phyloP scores from a whole-genome alignment of 1,140 invertebrate genomes.

The Delia radicum region DNA sequence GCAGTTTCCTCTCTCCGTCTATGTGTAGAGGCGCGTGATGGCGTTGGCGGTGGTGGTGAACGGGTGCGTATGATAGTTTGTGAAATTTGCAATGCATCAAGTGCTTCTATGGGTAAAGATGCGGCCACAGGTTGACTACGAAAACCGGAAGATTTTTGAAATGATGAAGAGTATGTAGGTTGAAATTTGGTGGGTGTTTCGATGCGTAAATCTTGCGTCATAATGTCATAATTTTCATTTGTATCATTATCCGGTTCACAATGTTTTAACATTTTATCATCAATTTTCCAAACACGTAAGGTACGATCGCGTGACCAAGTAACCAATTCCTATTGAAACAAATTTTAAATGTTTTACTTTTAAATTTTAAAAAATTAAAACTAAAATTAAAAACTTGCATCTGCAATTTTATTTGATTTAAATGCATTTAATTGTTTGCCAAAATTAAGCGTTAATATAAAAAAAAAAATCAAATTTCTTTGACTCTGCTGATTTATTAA shows the following conservation, averaged over 20 bases:
- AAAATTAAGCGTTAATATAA: too few relatives aligned
- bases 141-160: constrained; percentile 4
- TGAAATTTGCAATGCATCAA: constrained; percentile 23
- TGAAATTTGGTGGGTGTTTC: constrained; percentile 42
- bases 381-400: not conserved
- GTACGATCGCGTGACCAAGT: constrained; percentile 95
- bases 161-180: constrained; percentile 9
- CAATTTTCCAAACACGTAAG: constrained; percentile 86
- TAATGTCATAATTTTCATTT: constrained; percentile 53
- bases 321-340: constrained; percentile 77
- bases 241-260: constrained; percentile 58
- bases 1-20: constrained; percentile 41
- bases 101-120: constrained; percentile 21
- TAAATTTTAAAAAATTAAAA: not conserved
- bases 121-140: not conserved
- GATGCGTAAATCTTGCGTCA: not conserved
- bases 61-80: constrained; percentile 6
- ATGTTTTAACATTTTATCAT: constrained; percentile 76
- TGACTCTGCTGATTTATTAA: too few relatives aligned
- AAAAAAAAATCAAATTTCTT: too few relatives aligned
- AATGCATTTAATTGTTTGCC: too few relatives aligned
- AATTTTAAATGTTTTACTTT: not conserved
- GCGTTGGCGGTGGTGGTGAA: constrained; percentile 27
- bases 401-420: too few relatives aligned
- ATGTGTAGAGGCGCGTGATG: constrained; percentile 25